Conservation (phyloP, 2,888 invertebrate species). For the Schizotus pectinicornis region DNA sequence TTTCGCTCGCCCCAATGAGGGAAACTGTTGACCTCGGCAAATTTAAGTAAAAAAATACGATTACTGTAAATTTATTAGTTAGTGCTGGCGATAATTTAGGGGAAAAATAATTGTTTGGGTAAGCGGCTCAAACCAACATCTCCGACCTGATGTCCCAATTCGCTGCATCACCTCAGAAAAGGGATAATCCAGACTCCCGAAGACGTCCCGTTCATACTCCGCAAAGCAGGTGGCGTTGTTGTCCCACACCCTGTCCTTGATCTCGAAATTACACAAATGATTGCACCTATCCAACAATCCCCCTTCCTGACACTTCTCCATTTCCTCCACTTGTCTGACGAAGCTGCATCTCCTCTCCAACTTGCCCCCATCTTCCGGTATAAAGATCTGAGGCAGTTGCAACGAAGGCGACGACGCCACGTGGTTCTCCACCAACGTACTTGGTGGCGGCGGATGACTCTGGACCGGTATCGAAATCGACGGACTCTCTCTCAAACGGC, state of each 20-base stretch:
- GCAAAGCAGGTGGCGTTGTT: constrained; percentile 33
- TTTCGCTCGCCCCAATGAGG: no score
- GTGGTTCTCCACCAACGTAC: constrained; percentile 58
- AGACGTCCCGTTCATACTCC: constrained; percentile 48
- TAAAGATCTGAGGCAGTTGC: constrained; percentile 63
- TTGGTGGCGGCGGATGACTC: constrained; percentile 25
- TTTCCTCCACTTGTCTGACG: constrained; percentile 60
- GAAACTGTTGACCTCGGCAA: no score
- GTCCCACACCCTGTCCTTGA: constrained; percentile 54
- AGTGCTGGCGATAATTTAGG: no score
- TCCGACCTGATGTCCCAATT: neutral
- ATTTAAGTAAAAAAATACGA: no score
- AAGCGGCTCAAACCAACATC: neutral
- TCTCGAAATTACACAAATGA: constrained; percentile 58
- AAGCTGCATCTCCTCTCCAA: constrained; percentile 60
- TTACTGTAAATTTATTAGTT: no score
- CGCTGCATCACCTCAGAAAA: constrained; percentile 55
- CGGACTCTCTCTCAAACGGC: constrained; percentile 55
- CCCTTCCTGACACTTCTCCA: constrained; percentile 53
- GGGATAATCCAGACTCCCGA: constrained; percentile 59
- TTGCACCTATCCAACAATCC: constrained; percentile 55
- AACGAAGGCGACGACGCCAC: constrained; percentile 55
- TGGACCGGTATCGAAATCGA: constrained; percentile 62
- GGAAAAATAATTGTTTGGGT: no score
- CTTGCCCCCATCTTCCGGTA: constrained; percentile 56